A percentile compares a stretch with the other conserved stretches of the same genome.
phyloP scores from a whole-genome alignment of 2,888 invertebrate genomes.

The Caenorhabditis doughertyi region DNA sequence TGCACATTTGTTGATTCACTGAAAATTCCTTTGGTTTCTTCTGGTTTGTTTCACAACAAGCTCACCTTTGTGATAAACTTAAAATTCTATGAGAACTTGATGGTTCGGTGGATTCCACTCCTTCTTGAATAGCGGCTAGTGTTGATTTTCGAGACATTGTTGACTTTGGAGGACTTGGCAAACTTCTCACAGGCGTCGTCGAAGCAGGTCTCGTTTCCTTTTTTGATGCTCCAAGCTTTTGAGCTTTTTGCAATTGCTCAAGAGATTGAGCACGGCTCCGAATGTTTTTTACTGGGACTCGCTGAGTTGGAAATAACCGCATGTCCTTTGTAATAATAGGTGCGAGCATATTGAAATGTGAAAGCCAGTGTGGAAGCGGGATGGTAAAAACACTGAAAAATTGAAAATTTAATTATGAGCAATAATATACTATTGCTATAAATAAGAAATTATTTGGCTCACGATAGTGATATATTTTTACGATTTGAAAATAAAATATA shows the following conservation, averaged over 20 bases:
- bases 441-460: not conserved
- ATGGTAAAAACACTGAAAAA: not conserved
- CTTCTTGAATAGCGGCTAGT: slow-evolving; percentile 76
- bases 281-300: slow-evolving; percentile 77
- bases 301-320: slow-evolving; percentile 75
- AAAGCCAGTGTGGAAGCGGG: slow-evolving; percentile 9
- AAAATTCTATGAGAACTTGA: slow-evolving; percentile 23
- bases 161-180: slow-evolving; percentile 68
- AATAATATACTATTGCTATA: not conserved
- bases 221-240: no score
- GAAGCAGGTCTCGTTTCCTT: no score
- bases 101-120: slow-evolving; percentile 69
- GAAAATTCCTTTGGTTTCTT: slow-evolving; percentile 1
- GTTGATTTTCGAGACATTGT: slow-evolving; percentile 68
- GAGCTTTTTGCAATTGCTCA: slow-evolving; percentile 72
- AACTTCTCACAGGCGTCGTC: slow-evolving; percentile 2
- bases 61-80: slow-evolving; percentile 52
- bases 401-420: not conserved
- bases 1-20: slow-evolving; percentile 64
- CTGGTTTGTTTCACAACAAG: not conserved
- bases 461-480: no score
- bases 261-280: slow-evolving; percentile 76
- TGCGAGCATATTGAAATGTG: slow-evolving; percentile 69
- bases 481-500: no score
- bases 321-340: slow-evolving; percentile 80